Evolutionary conservation across 1,140 invertebrate species (phyloP), one percentile per base, ranked within the genome.

Genomic region (Ylistrum balloti): DNA sequence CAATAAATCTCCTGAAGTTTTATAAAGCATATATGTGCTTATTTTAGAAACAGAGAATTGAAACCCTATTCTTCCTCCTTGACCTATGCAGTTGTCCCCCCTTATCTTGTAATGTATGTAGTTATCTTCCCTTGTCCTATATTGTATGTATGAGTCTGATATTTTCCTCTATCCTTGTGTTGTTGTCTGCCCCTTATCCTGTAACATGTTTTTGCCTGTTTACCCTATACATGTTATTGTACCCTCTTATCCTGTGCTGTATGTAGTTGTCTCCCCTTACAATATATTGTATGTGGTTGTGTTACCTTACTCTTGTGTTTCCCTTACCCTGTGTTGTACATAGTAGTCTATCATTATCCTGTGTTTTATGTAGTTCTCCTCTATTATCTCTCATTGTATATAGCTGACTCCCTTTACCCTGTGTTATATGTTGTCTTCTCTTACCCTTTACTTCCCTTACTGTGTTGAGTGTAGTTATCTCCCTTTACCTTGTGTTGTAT

Each of bases 71-170:
- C n/a, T 74, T 74, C 9, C 20, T 11, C 56, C 13, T 5, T 74
- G 22, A 3, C 11, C 3, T 74, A 74, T 74, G 3, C 11, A 28
- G 17, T 74, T 28, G 5, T 74, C 22, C 17, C 56, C 85, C 86
- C 93, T 35, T 89, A 95, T 93, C 90, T 92, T 92, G 45, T 91
- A 41, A 41, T 94, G 92, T 86, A 95, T 95, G 88, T 95, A 95
- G 32, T 94, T 92, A 89, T 89, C 91, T 33, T 88, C 94, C n/a
- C 56, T 45, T 45, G 20, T 0, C 41, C 41, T 45, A 17, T 45
- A 45, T 9, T 45, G 9, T 9, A 45, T 74, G 56, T 74, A n/a
- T n/a, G n/a, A n/a, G n/a, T n/a, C n/a, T n/a, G 17, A 9, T 74
- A 7, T 0, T n/a, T 28, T n/a, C 17, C 22, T 5, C 56, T 17